Base-by-base conservation (phyloP, 2,113 vertebrate genomes). In the Suricata suricatta region DNA sequence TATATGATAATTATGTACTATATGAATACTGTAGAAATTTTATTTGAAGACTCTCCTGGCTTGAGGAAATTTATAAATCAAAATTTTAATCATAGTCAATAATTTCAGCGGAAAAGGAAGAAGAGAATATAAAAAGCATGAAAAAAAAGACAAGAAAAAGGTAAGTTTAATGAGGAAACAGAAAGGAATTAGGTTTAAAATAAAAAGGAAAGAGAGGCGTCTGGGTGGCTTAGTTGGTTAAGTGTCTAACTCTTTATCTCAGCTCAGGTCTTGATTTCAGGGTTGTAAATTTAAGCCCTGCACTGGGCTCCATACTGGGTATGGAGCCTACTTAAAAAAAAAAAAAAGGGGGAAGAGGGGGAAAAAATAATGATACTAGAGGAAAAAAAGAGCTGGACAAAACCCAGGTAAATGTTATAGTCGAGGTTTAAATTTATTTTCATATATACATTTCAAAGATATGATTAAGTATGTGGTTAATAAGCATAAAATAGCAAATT, bases 71-170 rank as follows among this genome's bases (percentile, higher is more conserved):
- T 88, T 93, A 11, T 87, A 96, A 88, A 85, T 54, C 84, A 69
- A 74, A 95, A 96, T 77, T 76, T 93, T 88, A 88, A 88, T 79
- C 95, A 85, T 25, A 96, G 11, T n/a, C 23, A 85, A 82, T 4
- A 35, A 97, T 82, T 93, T 71, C 72, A 23, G 66, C 17, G 54
- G 27, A 83, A 92, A 23, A 74, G 83, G 41, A 23, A 88, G n/a
- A 44, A 89, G 66, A 71, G 2, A 85, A 54, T 44, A 87, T 38
- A 54, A 69, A 91, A 96, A 79, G 25, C 35, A 69, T 19, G 25
- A 85, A 83, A 19, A 31, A 79, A 91, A 90, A 41, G 47, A 72
- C 90, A 11, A 94, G 33, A 95, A 88, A 69, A 7, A 44, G 69
- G 2, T 27, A 74, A 66, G 17, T 91, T 93, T 47, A 87, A 87